Evolutionary conservation across 2,113 vertebrate species (phyloP).

Genomic region (Ictalurus furcatus): DNA sequence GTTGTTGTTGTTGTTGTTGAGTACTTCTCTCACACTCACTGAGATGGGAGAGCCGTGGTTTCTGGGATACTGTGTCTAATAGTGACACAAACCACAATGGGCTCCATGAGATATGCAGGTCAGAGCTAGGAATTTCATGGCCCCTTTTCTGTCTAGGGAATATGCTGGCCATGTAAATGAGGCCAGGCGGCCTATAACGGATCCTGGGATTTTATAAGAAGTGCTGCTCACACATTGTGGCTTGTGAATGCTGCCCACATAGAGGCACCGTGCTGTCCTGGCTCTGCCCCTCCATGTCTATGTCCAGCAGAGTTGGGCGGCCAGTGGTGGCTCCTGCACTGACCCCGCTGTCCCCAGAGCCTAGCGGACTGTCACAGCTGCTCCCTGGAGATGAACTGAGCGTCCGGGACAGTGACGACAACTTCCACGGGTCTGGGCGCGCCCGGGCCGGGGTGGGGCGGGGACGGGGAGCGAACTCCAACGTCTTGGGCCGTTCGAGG

Average conservation of each 20-base stretch:
- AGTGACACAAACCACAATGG: not conserved
- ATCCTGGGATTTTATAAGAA: conserved; percentile 25
- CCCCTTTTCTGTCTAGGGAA: conserved; percentile 5
- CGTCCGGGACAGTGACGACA: conserved; percentile 79
- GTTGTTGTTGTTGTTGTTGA: not conserved
- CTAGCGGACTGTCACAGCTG: conserved; percentile 76
- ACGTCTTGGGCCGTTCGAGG: conserved; percentile 81
- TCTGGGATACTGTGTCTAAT: not conserved
- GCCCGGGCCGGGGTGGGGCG: conserved; percentile 77
- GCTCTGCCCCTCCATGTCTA: conserved; percentile 88
- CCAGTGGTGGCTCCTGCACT: conserved; percentile 56
- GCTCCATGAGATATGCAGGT: not conserved
- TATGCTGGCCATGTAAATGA: conserved; percentile 3
- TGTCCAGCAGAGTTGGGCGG: conserved; percentile 82
- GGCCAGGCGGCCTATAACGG: not conserved
- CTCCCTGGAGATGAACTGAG: conserved; percentile 80
- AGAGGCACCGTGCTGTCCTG: conserved; percentile 82
- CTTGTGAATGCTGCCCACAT: conserved; percentile 67
- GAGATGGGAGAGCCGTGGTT: not conserved
- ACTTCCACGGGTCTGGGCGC: conserved; percentile 82
- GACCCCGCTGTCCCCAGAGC: conserved; percentile 71
- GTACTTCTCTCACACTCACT: not conserved
- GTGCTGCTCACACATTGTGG: conserved; percentile 66
- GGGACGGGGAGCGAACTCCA: conserved; percentile 84
- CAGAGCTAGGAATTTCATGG: not conserved